Conservation (phyloP, 2,888 invertebrate genomes). For the Apotomis betuletana region DNA sequence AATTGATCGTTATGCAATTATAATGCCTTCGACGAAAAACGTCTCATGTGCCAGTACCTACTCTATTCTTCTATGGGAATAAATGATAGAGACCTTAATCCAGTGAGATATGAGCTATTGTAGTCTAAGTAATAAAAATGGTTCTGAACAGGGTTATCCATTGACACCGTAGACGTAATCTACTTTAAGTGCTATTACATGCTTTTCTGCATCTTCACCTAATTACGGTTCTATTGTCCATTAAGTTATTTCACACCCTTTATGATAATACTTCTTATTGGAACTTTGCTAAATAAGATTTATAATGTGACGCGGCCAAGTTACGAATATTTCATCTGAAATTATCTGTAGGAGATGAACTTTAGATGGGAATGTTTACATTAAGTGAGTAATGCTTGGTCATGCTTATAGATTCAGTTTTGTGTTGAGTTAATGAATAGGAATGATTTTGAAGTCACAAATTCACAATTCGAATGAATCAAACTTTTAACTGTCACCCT, state of each 20-base stretch:
- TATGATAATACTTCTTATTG: not conserved
- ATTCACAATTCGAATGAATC: too few relatives aligned
- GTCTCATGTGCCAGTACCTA: not conserved
- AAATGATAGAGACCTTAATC: not conserved
- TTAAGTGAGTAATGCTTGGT: too few relatives aligned
- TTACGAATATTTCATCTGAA: not conserved
- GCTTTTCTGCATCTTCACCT: slow-evolving; percentile 30
- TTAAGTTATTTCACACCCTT: slow-evolving; percentile 11
- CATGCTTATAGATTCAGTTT: too few relatives aligned
- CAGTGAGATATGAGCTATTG: not conserved
- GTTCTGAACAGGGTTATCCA: slow-evolving; percentile 14
- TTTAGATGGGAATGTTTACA: too few relatives aligned
- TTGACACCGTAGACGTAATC: slow-evolving; percentile 32
- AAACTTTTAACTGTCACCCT: too few relatives aligned
- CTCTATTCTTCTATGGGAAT: not conserved
- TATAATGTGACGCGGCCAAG: not conserved
- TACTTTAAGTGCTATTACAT: slow-evolving; percentile 30
- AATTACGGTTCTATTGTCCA: slow-evolving; percentile 26
- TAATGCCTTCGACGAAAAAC: not conserved
- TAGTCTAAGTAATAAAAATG: not conserved
- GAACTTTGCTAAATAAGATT: not conserved
- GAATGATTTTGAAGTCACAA: too few relatives aligned
- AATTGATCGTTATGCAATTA: slow-evolving; percentile 26
- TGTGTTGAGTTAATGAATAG: too few relatives aligned
- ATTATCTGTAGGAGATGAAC: too few relatives aligned